Evolutionary conservation across 2,113 vertebrate species (phyloP).

Genomic region (Enhydra lutris): DNA sequence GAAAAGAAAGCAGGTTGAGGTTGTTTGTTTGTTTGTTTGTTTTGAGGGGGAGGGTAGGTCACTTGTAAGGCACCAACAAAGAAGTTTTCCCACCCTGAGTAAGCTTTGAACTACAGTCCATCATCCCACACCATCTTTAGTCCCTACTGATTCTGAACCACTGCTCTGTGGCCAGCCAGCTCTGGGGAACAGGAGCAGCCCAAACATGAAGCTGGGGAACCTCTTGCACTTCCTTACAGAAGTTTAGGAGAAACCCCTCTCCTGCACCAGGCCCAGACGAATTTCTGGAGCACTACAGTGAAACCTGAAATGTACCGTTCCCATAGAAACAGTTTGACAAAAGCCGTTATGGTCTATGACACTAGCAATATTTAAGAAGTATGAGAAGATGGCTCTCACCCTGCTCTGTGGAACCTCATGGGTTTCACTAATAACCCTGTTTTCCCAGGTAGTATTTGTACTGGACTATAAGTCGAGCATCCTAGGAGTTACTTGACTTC

Average conservation of each 20-base stretch:
- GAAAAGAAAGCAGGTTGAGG: neutral
- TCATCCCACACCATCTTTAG: neutral
- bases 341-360: neutral
- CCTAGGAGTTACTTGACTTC: neutral
- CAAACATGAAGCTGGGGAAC: neutral
- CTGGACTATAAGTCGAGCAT: neutral
- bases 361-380: neutral
- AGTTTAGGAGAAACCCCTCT: neutral
- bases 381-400: neutral
- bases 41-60: neutral
- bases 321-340: neutral
- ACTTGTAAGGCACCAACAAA: neutral
- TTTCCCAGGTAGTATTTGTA: neutral
- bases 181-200: neutral
- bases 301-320: neutral
- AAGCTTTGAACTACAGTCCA: neutral
- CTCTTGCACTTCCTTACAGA: too few species aligned
- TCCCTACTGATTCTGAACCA: neutral
- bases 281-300: neutral
- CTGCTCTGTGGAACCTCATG: neutral
- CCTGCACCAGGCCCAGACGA: neutral
- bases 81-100: neutral
- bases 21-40: neutral
- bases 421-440: neutral
- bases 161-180: neutral